Conservation (phyloP, 2,888 invertebrate genomes). For the Dynastes tityus region DNA sequence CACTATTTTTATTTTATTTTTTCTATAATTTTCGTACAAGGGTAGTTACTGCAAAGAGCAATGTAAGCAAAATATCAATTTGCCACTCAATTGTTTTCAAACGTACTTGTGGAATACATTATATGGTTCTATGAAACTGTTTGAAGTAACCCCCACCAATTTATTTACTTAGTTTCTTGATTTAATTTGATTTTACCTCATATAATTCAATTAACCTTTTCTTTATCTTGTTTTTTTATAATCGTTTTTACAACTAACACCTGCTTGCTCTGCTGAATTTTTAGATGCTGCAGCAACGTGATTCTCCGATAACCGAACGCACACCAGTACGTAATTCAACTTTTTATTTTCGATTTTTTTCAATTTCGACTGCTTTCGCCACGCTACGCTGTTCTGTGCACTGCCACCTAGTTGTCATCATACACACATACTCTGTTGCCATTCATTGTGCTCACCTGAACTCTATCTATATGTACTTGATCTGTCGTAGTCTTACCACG, state of each 20-base stretch:
- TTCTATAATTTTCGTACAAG: no score
- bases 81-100: no score
- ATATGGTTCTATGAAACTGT: no score
- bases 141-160: no score
- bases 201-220: not conserved
- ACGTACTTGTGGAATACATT: no score
- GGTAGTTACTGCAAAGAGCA: no score
- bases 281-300: constrained; percentile 59
- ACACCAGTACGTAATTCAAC: constrained; percentile 76
- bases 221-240: constrained; percentile 30
- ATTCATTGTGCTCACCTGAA: not conserved
- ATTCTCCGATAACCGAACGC: constrained; percentile 49
- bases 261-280: constrained; percentile 69
- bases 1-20: no score
- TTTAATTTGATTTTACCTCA: not conserved
- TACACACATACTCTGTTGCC: not conserved
- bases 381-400: constrained; percentile 44
- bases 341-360: constrained; percentile 63
- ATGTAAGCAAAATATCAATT: no score
- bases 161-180: constrained; percentile 56
- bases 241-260: constrained; percentile 72
- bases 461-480: not conserved
- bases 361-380: constrained; percentile 50
- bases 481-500: no score
- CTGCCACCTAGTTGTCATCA: constrained; percentile 22